These are phyloP conservation scores for Chirona hameri DNA, from an alignment of 2,888 invertebrate species.

Conservation along the genomic window DNA sequence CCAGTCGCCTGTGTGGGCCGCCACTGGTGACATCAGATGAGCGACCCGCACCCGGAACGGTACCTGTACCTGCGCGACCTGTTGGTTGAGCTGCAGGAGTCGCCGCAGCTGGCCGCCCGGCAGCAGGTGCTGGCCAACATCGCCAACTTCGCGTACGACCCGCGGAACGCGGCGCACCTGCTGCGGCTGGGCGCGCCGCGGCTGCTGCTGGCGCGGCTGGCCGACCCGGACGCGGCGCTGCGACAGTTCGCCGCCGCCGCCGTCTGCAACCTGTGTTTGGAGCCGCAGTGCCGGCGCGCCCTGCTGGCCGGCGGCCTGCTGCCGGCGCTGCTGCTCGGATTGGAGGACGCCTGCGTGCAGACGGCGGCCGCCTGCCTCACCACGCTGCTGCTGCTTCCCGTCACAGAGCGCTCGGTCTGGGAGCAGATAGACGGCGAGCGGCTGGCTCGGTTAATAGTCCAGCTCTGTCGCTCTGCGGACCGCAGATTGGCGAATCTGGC, in stretches of 20 bases:
- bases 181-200: slow-evolving; percentile 70
- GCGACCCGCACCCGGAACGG: background rate
- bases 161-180: slow-evolving; percentile 79
- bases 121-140: slow-evolving; percentile 83
- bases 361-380: background rate
- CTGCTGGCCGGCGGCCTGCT: slow-evolving; percentile 55
- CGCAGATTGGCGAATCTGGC: slow-evolving; percentile 24
- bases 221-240: slow-evolving; percentile 58
- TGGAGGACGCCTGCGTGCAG: background rate
- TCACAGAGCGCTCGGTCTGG: background rate
- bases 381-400: background rate
- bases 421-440: background rate
- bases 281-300: slow-evolving; percentile 55
- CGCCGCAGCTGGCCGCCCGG: slow-evolving; percentile 55
- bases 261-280: slow-evolving; percentile 75
- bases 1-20: too few relatives aligned
- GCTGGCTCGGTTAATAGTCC: background rate
- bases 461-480: background rate
- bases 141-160: slow-evolving; percentile 93
- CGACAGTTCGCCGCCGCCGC: slow-evolving; percentile 72
- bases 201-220: slow-evolving; percentile 70
- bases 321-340: slow-evolving; percentile 43
- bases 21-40: background rate
- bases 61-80: slow-evolving; percentile 10
- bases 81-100: background rate